Evolutionary conservation across 2,797 vertebrate genomes (phyloP).

Genomic region (Pelodytes ibericus): DNA sequence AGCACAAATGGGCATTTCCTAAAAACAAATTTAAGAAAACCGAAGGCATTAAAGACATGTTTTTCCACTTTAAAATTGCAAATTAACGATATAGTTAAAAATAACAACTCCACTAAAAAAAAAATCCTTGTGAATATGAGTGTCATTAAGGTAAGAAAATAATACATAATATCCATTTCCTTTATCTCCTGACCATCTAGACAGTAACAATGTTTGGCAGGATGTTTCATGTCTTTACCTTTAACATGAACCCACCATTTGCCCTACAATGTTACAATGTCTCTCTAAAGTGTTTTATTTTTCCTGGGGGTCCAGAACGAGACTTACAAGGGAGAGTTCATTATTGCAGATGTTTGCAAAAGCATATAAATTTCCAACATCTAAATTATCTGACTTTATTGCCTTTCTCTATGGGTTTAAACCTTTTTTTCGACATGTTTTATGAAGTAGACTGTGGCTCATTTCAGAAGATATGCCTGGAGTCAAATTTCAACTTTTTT

Average conservation of each 20-base stretch:
- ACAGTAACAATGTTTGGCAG: not conserved
- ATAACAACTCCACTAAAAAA: too few species aligned
- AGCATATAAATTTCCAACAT: not conserved
- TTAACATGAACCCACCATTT: not conserved
- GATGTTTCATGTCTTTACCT: not conserved
- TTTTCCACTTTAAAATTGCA: too few species aligned
- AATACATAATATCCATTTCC: too few species aligned
- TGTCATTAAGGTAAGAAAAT: too few species aligned
- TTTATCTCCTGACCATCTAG: not conserved
- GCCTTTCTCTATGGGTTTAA: not conserved
- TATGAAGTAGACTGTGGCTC: not conserved
- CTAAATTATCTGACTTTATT: constrained; percentile 32
- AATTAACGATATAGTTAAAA: too few species aligned
- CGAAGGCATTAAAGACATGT: too few species aligned
- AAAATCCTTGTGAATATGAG: too few species aligned
- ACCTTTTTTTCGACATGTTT: constrained; percentile 2
- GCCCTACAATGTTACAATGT: not conserved
- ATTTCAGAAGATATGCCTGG: not conserved
- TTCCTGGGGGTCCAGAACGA: constrained; percentile 5
- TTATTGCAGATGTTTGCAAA: not conserved
- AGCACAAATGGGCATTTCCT: too few species aligned
- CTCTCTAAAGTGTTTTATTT: not conserved
- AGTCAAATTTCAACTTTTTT: not conserved
- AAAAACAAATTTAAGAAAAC: too few species aligned
- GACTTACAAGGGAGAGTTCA: not conserved